Base-by-base conservation (phyloP, 2,888 invertebrate genomes). In the Rhagium mordax region DNA sequence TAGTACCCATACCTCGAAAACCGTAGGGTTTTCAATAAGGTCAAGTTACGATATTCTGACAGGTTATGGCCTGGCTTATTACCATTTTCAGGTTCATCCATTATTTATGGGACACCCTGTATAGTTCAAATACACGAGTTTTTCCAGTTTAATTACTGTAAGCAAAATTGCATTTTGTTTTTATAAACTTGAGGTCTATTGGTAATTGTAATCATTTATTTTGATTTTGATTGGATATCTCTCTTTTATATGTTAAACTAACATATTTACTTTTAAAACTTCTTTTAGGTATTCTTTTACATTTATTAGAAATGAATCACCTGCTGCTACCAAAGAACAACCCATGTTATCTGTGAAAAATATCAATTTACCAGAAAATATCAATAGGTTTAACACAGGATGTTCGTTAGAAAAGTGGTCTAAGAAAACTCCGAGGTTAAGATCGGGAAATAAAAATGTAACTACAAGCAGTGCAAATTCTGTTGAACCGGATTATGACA, bases 401-500 rank as follows among this genome's bases (percentile, higher is more conserved):
- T 76, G 83, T 13, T 86, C 86, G 0, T 71, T 84, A 48, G 81
- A 84, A n/a, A 82, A 81, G 74, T 87, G 87, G 87, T 80, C 84
- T 4, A 82, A 84, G 33, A 87, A 87, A 72, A 79, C 81, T 4
- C 84, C 86, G 1, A 82, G 85, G 33, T 77, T 86, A 41, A 84
- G 81, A 78, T 85, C 86, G 0, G 80, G 78, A 20, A 79, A 78
- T 59, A 74, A 65, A 29, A 74, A 77, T 51, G 27, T 13, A 62
- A 60, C 10, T 33, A 48, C 27, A 47, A 53, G 48, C 13, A 48
- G 24, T 8, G 41, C 18, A 8, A 29, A 59, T 60, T 72, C 71
- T 13, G n/a, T 71, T 10, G 76, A 75, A 15, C 64, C 71, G 20
- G 75, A 77, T 8, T 72, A 74, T 62, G 78, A 78, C 29, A 76